Conservation (phyloP, 2,888 invertebrate genomes). For the Dynastes hyllus region DNA sequence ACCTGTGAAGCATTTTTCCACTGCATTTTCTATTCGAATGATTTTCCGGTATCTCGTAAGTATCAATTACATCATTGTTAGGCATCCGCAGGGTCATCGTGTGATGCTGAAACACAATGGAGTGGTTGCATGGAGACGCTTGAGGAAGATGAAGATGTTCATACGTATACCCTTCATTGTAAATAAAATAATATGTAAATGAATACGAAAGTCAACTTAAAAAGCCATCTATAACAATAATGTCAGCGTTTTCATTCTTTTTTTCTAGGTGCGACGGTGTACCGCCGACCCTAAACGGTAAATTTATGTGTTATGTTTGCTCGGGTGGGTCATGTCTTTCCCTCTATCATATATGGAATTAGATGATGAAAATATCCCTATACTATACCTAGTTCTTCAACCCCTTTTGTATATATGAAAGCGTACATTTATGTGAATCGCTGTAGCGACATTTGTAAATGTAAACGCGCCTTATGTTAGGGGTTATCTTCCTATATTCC, state of each 20-base stretch:
- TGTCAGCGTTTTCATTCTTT: conserved; percentile 55
- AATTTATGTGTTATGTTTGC: conserved; percentile 46
- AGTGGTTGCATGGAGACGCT: neutral
- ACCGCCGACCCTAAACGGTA: conserved; percentile 51
- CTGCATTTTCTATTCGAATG: conserved; percentile 24
- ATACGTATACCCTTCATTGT: neutral
- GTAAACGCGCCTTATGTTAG: conserved; percentile 51
- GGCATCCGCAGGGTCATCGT: neutral
- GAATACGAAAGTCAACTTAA: conserved; percentile 53
- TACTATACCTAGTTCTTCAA: neutral
- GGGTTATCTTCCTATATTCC: conserved; percentile 57
- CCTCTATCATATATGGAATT: neutral
- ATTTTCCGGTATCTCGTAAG: conserved; percentile 49
- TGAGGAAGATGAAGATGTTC: conserved; percentile 7
- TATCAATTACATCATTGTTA: conserved; percentile 45
- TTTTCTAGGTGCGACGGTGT: neutral
- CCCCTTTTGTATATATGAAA: neutral
- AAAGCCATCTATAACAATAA: conserved; percentile 59
- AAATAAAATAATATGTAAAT: conserved; percentile 39
- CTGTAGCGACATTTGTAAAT: conserved; percentile 47
- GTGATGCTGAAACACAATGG: neutral
- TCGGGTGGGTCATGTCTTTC: neutral
- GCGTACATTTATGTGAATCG: neutral
- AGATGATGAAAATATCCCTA: neutral
- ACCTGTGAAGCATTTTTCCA: too few species aligned